These are phyloP conservation scores for Sarcophaga bullata DNA, from an alignment of 1,140 invertebrate species.

Conservation along the genomic window DNA sequence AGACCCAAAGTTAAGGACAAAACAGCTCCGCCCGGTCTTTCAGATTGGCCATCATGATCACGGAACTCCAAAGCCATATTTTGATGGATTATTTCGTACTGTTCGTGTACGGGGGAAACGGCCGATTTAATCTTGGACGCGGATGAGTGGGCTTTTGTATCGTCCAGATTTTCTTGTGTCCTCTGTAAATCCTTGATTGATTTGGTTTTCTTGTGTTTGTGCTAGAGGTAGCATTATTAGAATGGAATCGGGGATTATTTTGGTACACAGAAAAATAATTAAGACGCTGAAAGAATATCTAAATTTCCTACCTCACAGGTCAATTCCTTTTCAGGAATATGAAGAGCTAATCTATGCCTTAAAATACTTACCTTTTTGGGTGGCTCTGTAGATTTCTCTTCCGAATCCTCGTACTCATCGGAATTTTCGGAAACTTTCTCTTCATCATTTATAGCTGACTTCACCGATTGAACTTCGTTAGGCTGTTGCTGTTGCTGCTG, in stretches of 20 bases:
- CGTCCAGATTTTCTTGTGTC: background rate
- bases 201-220: slow-evolving; percentile 61
- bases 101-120: slow-evolving; percentile 58
- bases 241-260: background rate
- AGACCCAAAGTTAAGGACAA: slow-evolving; percentile 80
- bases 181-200: slow-evolving; percentile 32
- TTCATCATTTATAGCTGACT: slow-evolving; percentile 25
- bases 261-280: background rate
- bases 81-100: slow-evolving; percentile 62
- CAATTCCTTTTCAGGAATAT: background rate
- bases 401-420: slow-evolving; percentile 63
- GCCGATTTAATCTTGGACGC: background rate
- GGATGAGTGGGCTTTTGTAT: background rate
- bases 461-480: slow-evolving; percentile 13
- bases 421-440: slow-evolving; percentile 37
- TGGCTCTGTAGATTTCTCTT: slow-evolving; percentile 62
- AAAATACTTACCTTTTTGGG: slow-evolving; percentile 55
- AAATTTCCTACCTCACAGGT: background rate
- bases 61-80: slow-evolving; percentile 62
- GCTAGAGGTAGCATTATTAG: slow-evolving; percentile 47
- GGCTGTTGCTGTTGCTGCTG: slow-evolving; percentile 8
- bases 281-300: background rate
- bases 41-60: slow-evolving; percentile 72
- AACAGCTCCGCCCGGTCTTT: slow-evolving; percentile 81
- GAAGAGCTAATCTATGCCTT: background rate